Evolutionary conservation across 2,113 vertebrate species (phyloP), one percentile per base, ranked within the genome.

Genomic region (Calidris pygmaea): DNA sequence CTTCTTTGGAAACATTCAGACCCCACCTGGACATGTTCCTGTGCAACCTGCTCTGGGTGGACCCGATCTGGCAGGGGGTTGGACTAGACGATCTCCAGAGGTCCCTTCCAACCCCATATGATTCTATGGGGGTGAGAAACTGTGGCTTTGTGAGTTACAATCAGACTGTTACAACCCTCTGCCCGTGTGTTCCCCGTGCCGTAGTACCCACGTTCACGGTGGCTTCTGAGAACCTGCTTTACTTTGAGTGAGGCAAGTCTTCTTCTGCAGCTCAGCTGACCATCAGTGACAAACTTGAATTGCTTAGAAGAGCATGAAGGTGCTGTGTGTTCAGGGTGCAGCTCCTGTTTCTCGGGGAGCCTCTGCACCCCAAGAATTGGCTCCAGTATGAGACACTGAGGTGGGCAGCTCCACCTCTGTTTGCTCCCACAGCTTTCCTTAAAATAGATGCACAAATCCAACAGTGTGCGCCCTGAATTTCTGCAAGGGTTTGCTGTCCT

Each of bases 321-420:
- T 78, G 34, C 45, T 10, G 13, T 37, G 72, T 66, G 60, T 65
- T 72, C 53, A 76, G 15, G 21, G 53, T 74, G 45, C 48, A 60
- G 48, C n/a, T 85, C 12, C 39, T 65, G 71, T 79, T 65, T 60
- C 47, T n/a, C 5, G 3, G n/a, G 47, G 32, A 60, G 29, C 5
- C 43, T 50, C 23, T 24, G 0, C 13, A 13, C 45, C 86, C 59
- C 0, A 1, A 29, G 67, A 86, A 50, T 2, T 2, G 3, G 10
- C 12, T 88, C 6, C 12, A 17, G 34, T 56, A 10, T 41, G 22
- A 72, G 73, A 60, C 20, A 26, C 43, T 30, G 62, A 66, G 14
- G 65, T 47, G 76, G 45, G 21, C 50, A 67, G 22, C 68, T 66
- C 35, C 47, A n/a, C 56, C 56, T 43, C 26, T 70, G 3, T 58